Evolutionary conservation across 2,797 vertebrate genomes (phyloP).

Genomic region (Sparus aurata): DNA sequence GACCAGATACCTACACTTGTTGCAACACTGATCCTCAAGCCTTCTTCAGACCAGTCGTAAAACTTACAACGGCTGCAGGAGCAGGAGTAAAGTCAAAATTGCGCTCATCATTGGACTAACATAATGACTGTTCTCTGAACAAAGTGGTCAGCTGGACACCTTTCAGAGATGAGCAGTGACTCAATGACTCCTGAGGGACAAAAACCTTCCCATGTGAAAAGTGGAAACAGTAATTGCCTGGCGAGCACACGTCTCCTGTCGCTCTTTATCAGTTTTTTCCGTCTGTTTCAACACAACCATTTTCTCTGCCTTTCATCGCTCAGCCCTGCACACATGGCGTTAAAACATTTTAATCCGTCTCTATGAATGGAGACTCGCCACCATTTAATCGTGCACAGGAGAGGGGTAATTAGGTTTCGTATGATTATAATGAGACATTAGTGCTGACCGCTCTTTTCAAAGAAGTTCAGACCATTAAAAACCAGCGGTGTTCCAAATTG

Average conservation of each 20-base stretch:
- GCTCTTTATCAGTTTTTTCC: neutral
- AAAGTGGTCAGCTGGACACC: no score
- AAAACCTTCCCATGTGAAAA: neutral
- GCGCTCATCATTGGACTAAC: no score
- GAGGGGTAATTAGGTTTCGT: slow-evolving; percentile 20
- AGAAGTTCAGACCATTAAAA: neutral
- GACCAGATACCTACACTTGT: no score
- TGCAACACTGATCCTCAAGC: no score
- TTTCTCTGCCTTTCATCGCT: neutral
- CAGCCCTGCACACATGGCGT: neutral
- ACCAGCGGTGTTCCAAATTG: neutral
- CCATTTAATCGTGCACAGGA: slow-evolving; percentile 1
- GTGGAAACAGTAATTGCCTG: neutral
- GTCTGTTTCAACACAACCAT: neutral
- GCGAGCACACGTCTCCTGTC: neutral
- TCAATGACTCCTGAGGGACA: neutral
- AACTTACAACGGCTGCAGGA: no score
- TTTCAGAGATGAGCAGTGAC: neutral
- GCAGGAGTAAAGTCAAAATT: no score
- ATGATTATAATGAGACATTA: slow-evolving; percentile 9
- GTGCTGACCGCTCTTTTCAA: neutral
- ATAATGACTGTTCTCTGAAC: no score
- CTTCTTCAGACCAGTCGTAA: no score
- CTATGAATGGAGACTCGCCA: neutral
- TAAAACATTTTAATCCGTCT: neutral